Base-by-base conservation (phyloP, 2,888 invertebrate genomes). In the Trilocha varians region DNA sequence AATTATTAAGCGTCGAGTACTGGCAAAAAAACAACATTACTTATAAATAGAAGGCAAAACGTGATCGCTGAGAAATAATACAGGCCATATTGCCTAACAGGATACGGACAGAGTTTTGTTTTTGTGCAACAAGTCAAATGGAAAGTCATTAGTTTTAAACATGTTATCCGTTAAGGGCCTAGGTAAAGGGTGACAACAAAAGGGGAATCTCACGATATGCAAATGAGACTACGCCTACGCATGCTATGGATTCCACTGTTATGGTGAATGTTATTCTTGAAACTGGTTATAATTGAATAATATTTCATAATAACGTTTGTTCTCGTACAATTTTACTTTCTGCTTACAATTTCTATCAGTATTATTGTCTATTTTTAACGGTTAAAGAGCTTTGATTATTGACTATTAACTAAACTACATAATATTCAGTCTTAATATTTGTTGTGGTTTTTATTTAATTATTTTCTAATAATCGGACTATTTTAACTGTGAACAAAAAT, bases 51-150 rank as follows among this genome's bases (percentile, higher is more conserved):
- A 25, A 25, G 25, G 5, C 25, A 25, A 57, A 52, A 51, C 43
- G 44, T 25, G 41, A 42, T 32, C 41, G 48, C 5, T 55, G 32
- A 46, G 34, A 56, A 55, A 56, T 56, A 57, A 52, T 53, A 63
- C 56, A 52, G 47, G 38, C 52, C 49, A 63, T 70, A 69, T 51
- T 67, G 62, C 56, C 53, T 55, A 55, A 63, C 64, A 67, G 62
- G 61, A 50, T 48, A 48, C 43, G 45, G 49, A 47, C 48, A 47
- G 48, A 53, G 52, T 42, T 39, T 25, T 5, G 39, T 52, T 55
- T 55, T 53, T 59, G 51, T 56, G 57, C 57, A 61, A 62, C 57
- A 60, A 57, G 57, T 59, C 40, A 51, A 41, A 40, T 37, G 34
- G 44, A 47, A 34, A 38, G 50, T 25, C 5, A 25, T 25, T 25